A percentile compares a stretch with the other conserved stretches of the same genome.
Conservation (phyloP, 2,113 vertebrate genomes). For the Silurus glanis region DNA sequence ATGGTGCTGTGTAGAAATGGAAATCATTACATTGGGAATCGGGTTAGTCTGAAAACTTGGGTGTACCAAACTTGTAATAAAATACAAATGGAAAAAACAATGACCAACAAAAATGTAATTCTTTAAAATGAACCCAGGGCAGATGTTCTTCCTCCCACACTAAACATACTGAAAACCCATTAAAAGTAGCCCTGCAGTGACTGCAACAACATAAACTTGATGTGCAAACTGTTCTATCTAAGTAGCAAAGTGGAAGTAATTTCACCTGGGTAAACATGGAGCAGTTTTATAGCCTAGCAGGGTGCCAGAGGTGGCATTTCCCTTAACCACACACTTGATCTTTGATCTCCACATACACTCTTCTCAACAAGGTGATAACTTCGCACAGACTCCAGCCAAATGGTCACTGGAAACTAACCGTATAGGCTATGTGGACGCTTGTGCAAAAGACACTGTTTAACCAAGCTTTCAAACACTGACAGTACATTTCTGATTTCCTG, state of each 20-base stretch:
- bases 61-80: neutral
- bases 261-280: constrained; percentile 64
- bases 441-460: neutral
- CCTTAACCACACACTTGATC: constrained; percentile 46
- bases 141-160: neutral
- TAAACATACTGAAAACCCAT: constrained; percentile 5
- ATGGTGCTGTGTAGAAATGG: neutral
- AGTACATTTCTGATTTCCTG: neutral
- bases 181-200: constrained; percentile 17
- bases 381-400: constrained; percentile 57
- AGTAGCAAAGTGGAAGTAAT: constrained; percentile 65
- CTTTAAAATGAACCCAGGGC: neutral
- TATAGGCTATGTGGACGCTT: neutral
- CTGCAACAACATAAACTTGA: constrained; percentile 52
- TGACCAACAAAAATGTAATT: neutral
- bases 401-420: constrained; percentile 45
- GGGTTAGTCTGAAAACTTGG: neutral
- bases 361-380: constrained; percentile 65
- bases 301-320: constrained; percentile 50
- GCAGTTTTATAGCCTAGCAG: constrained; percentile 58
- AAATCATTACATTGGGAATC: neutral
- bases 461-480: neutral
- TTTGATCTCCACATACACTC: constrained; percentile 65
- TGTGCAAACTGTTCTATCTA: constrained; percentile 50
- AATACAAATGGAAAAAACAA: neutral